These are phyloP conservation scores for Eupristina koningsbergeri DNA, from an alignment of 1,140 invertebrate genomes.

Conservation along the genomic window DNA sequence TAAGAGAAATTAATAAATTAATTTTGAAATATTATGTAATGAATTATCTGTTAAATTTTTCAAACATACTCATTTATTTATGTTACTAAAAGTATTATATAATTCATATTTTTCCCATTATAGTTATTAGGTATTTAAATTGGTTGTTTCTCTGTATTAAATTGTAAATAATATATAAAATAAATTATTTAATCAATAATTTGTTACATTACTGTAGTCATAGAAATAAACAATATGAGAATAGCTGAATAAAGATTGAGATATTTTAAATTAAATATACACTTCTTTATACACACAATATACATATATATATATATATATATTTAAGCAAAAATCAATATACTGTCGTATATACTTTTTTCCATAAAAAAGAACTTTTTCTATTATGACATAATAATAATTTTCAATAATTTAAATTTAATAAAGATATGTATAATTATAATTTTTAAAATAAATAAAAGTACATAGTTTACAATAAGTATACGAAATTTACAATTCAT, in stretches of 20 bases:
- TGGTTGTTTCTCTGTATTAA: background rate
- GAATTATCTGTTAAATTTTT: background rate
- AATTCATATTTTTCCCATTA: background rate
- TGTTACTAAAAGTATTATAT: background rate
- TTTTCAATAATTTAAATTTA: too few relatives aligned
- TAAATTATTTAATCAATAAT: background rate
- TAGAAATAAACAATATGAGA: background rate
- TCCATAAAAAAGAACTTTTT: background rate
- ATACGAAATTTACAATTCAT: background rate
- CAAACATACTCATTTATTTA: background rate
- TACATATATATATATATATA: too few relatives aligned
- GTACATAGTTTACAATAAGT: background rate
- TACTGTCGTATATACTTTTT: too few relatives aligned
- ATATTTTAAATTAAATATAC: background rate
- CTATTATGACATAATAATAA: too few relatives aligned
- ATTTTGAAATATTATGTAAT: background rate
- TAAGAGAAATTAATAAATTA: background rate
- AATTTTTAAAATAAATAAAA: background rate
- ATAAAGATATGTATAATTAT: too few relatives aligned
- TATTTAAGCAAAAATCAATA: too few relatives aligned
- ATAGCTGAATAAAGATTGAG: background rate
- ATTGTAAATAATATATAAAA: constrained; percentile 13
- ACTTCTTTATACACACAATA: too few relatives aligned
- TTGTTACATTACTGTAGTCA: background rate
- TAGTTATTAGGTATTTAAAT: background rate